Base-by-base conservation (phyloP, 53 echinoderm and acorn worm genomes). In the Temnopleurus reevesii region DNA sequence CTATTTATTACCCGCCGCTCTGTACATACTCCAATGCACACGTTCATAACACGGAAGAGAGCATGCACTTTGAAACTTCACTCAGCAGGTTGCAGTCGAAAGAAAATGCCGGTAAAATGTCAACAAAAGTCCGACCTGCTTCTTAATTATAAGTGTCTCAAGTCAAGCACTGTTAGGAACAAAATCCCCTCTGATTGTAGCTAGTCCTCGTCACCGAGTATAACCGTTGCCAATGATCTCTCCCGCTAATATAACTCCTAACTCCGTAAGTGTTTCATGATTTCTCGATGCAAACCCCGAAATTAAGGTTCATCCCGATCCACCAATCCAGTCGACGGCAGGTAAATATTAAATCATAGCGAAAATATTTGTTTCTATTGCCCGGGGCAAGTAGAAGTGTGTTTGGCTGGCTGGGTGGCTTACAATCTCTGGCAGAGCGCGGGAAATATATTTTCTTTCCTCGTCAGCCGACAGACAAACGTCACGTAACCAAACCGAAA, bases 351-450 rank as follows among this genome's bases (percentile, higher is more conserved):
- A 83, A 83, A 55, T 33, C 55, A 55, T 55, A 35, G 83, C 53
- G 53, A 83, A 83, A 83, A 83, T 83, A 83, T 85, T 85, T 60
- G 85, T 44, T 85, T 45, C 85, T 38, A 59, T 85, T 27, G 85
- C 45, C 60, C 59, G 35, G 25, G 85, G 85, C 59, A 55, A 53
- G 55, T 41, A 26, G 55, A 26, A 34, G 54, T 29, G 21, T 47
- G 83, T 31, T 26, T 55, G 55, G 60, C 60, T 6, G 15, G 71
- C 71, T 71, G 36, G 41, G 36, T 71, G 36, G 71, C 71, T 38
- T 71, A n/a, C n/a, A n/a, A n/a, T n/a, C n/a, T n/a, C n/a, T n/a
- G n/a, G 15, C 33, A 63, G 33, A 63, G 4, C 63, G 63, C 34
- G 63, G 63, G 33, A 63, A n/a, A n/a, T 58, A 58, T 34, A 63